Evolutionary conservation across 2,797 vertebrate species (phyloP).

Genomic region (Poeciliopsis gracilis): DNA sequence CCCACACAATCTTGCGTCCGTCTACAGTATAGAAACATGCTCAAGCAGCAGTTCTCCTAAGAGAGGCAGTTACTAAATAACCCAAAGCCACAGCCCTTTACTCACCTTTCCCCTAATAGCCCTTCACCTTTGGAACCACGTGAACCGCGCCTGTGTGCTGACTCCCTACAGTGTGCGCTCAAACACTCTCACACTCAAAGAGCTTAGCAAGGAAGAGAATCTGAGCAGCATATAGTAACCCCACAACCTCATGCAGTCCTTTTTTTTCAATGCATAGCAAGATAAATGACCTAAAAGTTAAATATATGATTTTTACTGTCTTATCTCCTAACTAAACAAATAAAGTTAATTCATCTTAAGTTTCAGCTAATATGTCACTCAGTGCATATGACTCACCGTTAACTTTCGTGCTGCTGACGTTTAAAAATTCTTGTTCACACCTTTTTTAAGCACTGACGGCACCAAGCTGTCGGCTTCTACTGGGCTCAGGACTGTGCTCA

Average conservation of each 20-base stretch:
- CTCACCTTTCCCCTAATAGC: conserved; percentile 85
- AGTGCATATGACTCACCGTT: conserved; percentile 15
- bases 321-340: not conserved
- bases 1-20: not conserved
- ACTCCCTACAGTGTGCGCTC: conserved; percentile 67
- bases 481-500: not conserved
- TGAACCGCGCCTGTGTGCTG: conserved; percentile 76
- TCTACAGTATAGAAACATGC: conserved; percentile 13
- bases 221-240: conserved; percentile 31
- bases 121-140: conserved; percentile 80
- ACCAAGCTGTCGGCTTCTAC: conserved; percentile 1
- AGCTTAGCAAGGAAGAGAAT: conserved; percentile 46
- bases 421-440: conserved; percentile 15
- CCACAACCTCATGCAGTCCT: conserved; percentile 25
- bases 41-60: conserved; percentile 48
- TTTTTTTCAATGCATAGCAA: conserved; percentile 22
- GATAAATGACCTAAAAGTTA: conserved; percentile 10
- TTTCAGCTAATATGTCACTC: conserved; percentile 11
- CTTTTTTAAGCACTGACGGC: not conserved
- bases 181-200: conserved; percentile 38
- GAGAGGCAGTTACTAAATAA: conserved; percentile 81
- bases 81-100: conserved; percentile 70
- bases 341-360: not conserved
- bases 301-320: conserved; percentile 12
- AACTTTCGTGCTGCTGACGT: conserved; percentile 7